phyloP scores from a whole-genome alignment of 2,113 vertebrate species.

The Astatoreochromis straeleni region DNA sequence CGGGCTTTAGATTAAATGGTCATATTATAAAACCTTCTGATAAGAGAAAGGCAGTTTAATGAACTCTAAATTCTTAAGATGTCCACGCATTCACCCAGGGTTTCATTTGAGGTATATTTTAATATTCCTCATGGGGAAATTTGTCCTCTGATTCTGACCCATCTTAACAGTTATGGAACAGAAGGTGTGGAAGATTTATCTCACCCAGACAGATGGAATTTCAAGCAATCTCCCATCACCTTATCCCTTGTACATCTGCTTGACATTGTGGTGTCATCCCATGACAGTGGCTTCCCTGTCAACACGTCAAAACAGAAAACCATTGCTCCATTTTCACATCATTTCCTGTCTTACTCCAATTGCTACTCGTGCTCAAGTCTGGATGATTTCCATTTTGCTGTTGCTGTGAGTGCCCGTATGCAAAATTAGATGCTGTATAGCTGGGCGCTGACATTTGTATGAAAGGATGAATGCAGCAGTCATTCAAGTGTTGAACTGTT shows the following conservation, averaged over 20 bases:
- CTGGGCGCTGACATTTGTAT: not conserved
- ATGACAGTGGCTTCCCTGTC: not conserved
- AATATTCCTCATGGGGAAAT: not conserved
- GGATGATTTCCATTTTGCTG: not conserved
- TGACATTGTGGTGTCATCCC: not conserved
- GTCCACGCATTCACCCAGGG: not conserved
- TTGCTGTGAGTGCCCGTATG: not conserved
- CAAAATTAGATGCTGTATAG: not conserved
- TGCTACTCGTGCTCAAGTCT: not conserved
- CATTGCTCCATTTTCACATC: not conserved
- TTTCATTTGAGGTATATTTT: not conserved
- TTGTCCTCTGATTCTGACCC: not conserved
- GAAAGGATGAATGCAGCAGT: not conserved
- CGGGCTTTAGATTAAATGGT: rapidly evolving
- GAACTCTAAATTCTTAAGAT: not conserved
- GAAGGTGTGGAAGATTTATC: not conserved
- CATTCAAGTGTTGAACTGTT: not conserved
- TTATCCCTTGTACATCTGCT: not conserved
- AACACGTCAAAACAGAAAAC: not conserved
- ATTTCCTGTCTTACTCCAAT: not conserved
- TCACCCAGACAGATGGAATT: not conserved
- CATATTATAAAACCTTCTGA: not conserved
- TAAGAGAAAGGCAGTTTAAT: not conserved
- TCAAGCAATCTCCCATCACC: not conserved
- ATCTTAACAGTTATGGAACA: not conserved